These are phyloP conservation scores for Narcine bancroftii DNA, from an alignment of 2,113 vertebrate genomes.

Conservation along the genomic window DNA sequence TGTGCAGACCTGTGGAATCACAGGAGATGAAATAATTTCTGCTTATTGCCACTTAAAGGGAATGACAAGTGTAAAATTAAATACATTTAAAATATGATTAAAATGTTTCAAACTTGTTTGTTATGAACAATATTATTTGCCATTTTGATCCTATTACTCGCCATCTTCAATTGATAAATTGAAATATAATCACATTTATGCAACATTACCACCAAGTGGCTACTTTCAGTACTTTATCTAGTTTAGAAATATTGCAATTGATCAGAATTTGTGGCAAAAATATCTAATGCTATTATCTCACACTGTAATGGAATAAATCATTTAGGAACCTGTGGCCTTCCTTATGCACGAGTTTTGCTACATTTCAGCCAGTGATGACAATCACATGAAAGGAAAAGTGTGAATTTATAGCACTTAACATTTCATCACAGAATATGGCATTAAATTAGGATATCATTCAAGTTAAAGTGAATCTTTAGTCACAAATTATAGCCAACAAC, in stretches of 20 bases:
- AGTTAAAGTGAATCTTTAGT: no score
- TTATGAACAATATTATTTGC: neutral
- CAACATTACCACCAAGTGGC: neutral
- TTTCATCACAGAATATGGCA: no score
- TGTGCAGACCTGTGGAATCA: neutral
- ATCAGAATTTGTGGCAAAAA: no score
- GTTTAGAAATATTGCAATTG: neutral
- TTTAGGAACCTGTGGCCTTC: no score
- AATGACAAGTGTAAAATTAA: neutral
- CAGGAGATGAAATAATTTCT: neutral
- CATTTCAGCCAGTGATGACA: no score
- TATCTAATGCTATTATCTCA: no score
- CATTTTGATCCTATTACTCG: neutral
- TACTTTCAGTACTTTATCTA: neutral
- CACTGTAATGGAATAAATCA: no score
- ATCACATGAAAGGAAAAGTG: no score
- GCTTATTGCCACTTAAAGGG: neutral
- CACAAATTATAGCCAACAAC: no score
- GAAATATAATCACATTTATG: neutral
- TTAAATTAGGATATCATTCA: no score
- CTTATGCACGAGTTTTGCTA: no score
- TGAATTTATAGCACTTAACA: no score
- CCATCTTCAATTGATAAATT: neutral
- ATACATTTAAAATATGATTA: neutral
- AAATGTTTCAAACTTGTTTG: neutral